Evolutionary conservation across 2,113 vertebrate genomes (phyloP).

Genomic region (Tichodroma muraria): DNA sequence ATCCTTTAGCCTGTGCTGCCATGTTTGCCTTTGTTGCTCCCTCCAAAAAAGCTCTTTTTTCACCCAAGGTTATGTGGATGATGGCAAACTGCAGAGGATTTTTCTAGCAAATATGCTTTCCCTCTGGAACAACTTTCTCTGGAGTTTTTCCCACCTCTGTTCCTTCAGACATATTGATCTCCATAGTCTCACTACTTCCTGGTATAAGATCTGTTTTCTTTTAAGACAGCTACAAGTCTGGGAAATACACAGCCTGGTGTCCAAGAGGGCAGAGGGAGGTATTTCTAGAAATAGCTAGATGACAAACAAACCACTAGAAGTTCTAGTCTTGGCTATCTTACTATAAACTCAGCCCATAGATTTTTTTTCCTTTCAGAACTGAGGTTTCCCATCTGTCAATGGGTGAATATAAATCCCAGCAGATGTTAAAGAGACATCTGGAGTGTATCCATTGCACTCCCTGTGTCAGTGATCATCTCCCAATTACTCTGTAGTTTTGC

Average conservation of each 20-base stretch:
- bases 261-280: not conserved
- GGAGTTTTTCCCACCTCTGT: not conserved
- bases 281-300: constrained; percentile 25
- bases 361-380: not conserved
- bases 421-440: constrained; percentile 8
- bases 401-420: not conserved
- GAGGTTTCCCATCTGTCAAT: constrained; percentile 35
- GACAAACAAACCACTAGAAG: constrained; percentile 11
- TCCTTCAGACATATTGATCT: not conserved
- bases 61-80: not conserved
- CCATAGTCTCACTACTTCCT: not conserved
- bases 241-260: not conserved
- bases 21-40: not conserved
- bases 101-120: not conserved
- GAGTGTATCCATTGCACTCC: not conserved
- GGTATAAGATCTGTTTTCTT: not conserved
- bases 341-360: not conserved
- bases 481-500: not conserved
- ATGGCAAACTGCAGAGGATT: not conserved
- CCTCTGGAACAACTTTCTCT: not conserved
- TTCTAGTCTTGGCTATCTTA: constrained; percentile 35
- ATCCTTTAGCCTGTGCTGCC: not conserved
- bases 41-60: not conserved
- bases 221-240: not conserved
- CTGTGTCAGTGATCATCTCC: not conserved